phyloP scores from a whole-genome alignment of 2,888 invertebrate genomes.

The Cephus pulcher region DNA sequence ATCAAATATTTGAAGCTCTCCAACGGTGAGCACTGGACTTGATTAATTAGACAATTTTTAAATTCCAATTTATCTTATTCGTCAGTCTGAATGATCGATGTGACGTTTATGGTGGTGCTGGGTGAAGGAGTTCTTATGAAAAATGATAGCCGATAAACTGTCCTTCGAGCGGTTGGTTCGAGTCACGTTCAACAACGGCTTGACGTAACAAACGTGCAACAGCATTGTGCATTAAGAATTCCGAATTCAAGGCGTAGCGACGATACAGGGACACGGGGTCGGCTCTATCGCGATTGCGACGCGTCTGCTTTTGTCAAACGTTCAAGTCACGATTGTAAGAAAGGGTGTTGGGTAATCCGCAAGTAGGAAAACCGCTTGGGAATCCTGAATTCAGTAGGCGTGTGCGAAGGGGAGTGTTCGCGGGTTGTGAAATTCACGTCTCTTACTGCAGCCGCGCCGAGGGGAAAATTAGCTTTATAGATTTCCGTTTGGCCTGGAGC shows the following conservation, averaged over 20 bases:
- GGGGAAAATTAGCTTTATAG: background rate
- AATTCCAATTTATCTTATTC: background rate
- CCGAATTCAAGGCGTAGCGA: background rate
- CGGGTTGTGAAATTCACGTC: background rate
- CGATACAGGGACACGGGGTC: background rate
- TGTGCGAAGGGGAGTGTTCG: background rate
- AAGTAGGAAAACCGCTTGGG: background rate
- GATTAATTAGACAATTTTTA: background rate
- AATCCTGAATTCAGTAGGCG: background rate
- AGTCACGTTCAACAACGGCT: background rate
- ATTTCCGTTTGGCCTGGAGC: background rate
- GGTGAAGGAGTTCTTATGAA: background rate
- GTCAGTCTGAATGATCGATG: too few species aligned
- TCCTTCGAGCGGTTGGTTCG: background rate
- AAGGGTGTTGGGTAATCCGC: background rate
- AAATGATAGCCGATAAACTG: background rate
- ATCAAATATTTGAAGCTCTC: too few species aligned
- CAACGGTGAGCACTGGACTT: too few species aligned
- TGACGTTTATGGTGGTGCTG: too few species aligned
- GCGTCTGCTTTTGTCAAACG: background rate
- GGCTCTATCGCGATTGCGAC: background rate
- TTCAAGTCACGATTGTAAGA: background rate
- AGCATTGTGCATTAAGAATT: background rate
- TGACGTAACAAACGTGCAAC: background rate
- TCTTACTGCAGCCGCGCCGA: background rate